These are phyloP conservation scores for Molothrus aeneus DNA, from an alignment of 2,797 vertebrate species.

Conservation along the genomic window DNA sequence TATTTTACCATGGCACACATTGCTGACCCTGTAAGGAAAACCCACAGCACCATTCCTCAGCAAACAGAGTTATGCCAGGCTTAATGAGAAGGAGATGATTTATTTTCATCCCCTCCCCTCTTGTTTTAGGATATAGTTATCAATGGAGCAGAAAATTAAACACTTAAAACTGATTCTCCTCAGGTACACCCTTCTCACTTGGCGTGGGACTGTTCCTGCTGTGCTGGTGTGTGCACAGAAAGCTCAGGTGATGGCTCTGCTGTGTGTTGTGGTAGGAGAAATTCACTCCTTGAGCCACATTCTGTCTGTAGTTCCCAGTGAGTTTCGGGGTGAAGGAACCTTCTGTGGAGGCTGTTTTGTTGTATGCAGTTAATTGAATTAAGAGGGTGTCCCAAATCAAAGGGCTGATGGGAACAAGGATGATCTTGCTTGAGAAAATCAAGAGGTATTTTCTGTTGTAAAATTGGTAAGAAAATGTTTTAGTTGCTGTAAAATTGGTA, in stretches of 20 bases:
- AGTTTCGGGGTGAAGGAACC: background rate
- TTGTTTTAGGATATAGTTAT: background rate
- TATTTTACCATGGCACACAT: background rate
- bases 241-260: background rate
- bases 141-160: background rate
- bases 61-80: background rate
- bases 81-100: background rate
- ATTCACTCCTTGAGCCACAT: background rate
- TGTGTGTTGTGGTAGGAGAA: background rate
- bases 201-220: background rate
- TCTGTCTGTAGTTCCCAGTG: background rate
- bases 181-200: background rate
- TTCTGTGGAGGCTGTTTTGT: background rate
- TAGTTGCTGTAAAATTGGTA: background rate
- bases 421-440: background rate
- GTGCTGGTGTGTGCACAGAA: background rate
- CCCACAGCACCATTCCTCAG: background rate
- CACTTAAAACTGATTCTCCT: background rate
- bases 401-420: background rate
- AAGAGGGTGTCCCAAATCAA: background rate
- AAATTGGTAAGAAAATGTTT: background rate
- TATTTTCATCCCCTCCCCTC: background rate
- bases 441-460: background rate
- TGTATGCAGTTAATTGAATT: background rate
- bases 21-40: background rate